These are phyloP conservation scores for Spinibarbus caldwelli DNA, from an alignment of 2,797 vertebrate genomes.

Conservation along the genomic window DNA sequence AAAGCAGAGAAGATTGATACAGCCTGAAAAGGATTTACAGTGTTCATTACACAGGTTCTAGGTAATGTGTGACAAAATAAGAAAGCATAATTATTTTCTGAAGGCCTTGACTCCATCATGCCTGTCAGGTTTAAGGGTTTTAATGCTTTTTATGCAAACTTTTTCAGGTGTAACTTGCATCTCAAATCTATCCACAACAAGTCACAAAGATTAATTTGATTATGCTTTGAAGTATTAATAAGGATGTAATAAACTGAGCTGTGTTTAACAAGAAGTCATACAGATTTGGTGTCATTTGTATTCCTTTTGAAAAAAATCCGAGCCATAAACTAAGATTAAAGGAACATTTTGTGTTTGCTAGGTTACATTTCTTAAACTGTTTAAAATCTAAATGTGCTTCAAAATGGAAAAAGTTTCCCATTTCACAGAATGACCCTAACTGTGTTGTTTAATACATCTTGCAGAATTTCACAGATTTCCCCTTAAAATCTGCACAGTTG, in stretches of 20 bases:
- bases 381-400: not conserved
- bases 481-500: not conserved
- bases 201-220: not conserved
- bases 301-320: too few relatives aligned
- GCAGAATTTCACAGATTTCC: not conserved
- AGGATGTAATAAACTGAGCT: not conserved
- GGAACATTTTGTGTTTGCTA: not conserved
- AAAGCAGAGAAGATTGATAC: conserved; percentile 61
- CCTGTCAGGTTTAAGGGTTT: not conserved
- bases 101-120: not conserved
- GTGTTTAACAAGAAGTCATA: not conserved
- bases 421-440: too few relatives aligned
- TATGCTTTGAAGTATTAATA: not conserved
- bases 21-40: conserved; percentile 65
- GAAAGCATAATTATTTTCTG: conserved; percentile 8
- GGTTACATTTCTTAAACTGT: not conserved
- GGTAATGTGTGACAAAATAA: conserved; percentile 56
- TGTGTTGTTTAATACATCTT: not conserved
- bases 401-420: too few relatives aligned
- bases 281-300: not conserved
- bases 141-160: not conserved
- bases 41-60: conserved; percentile 46
- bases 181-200: too few relatives aligned
- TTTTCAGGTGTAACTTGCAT: not conserved
- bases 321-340: too few relatives aligned